These are phyloP conservation scores for Gastrophysa polygoni DNA, from an alignment of 2,888 invertebrate species.

Conservation along the genomic window DNA sequence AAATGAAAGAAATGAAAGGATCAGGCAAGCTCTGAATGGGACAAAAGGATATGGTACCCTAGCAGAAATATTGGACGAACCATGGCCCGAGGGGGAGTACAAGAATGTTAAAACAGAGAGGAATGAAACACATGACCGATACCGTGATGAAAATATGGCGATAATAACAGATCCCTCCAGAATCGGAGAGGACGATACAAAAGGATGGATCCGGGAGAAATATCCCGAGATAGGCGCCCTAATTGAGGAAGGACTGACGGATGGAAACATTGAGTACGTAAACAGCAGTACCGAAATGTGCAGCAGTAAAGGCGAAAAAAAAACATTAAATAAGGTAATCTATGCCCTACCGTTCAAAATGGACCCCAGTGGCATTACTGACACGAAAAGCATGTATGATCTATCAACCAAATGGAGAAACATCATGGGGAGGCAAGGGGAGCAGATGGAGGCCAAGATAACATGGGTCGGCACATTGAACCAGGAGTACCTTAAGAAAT, in stretches of 20 bases:
- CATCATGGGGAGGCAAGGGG: constrained; percentile 2
- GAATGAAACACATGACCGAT: neutral
- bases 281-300: neutral
- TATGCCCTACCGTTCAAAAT: constrained; percentile 4
- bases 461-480: constrained; percentile 6
- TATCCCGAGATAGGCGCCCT: constrained; percentile 5
- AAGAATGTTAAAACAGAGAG: neutral
- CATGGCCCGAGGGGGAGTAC: constrained; percentile 4
- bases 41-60: no score
- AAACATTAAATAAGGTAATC: neutral
- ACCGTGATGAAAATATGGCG: neutral
- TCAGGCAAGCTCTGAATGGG: no score
- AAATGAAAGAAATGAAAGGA: no score
- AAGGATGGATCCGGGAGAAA: neutral
- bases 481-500: constrained; percentile 2
- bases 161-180: neutral
- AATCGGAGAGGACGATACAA: neutral
- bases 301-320: neutral
- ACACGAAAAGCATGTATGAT: neutral
- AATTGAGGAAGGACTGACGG: constrained; percentile 1
- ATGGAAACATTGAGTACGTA: neutral
- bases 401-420: neutral
- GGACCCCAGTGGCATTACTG: constrained; percentile 7
- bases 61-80: neutral
- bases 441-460: constrained; percentile 4